A percentile compares a stretch with the other conserved stretches of the same genome.
phyloP scores from a whole-genome alignment of 2,797 vertebrate species.

The Gymnodraco acuticeps region DNA sequence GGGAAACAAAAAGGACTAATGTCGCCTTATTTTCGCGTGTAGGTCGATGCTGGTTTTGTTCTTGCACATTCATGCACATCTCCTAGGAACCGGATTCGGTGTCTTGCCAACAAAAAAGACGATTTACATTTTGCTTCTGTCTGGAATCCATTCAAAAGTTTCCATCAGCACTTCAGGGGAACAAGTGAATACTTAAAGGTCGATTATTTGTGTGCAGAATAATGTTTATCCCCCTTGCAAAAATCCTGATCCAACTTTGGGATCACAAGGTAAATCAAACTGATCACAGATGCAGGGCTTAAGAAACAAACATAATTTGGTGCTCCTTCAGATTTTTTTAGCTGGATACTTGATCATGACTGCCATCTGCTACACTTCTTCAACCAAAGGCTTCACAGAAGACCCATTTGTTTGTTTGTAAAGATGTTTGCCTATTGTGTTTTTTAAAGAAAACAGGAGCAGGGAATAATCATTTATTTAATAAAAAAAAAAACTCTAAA shows the following conservation, averaged over 20 bases:
- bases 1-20: conserved; percentile 22
- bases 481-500: neutral
- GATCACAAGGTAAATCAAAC: conserved; percentile 3
- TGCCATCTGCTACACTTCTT: conserved; percentile 7
- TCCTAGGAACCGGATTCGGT: conserved; percentile 30
- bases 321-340: neutral
- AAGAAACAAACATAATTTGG: neutral
- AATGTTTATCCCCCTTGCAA: conserved; percentile 15
- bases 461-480: neutral
- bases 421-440: conserved; percentile 1
- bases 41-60: conserved; percentile 28
- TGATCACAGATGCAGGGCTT: neutral
- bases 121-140: conserved; percentile 16
- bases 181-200: neutral
- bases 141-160: conserved; percentile 27
- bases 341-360: conserved; percentile 6
- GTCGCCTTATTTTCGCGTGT: conserved; percentile 7
- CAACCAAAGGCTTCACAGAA: neutral
- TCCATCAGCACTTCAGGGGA: neutral
- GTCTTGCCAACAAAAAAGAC: neutral
- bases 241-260: neutral
- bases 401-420: conserved; percentile 24
- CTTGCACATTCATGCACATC: conserved; percentile 16
- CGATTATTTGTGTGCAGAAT: neutral
- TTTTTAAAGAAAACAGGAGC: neutral